Evolutionary conservation across 2,888 invertebrate species (phyloP).

Genomic region (Helleia helle): DNA sequence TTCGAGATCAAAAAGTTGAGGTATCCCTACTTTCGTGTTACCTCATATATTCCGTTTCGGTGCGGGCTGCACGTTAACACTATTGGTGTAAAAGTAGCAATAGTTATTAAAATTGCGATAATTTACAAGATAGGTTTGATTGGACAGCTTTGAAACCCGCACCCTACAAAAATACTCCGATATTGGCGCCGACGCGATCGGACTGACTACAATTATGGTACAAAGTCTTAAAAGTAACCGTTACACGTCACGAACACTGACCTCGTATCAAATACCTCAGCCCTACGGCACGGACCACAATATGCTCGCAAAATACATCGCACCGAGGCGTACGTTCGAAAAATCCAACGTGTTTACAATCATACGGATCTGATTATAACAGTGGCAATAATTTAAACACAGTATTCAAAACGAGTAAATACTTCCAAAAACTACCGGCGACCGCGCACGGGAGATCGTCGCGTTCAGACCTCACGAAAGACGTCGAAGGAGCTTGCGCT

Average conservation of each 20-base stretch:
- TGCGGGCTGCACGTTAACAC: conserved; percentile 17
- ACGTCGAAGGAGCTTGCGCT: conserved; percentile 11
- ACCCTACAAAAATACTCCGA: conserved; percentile 13
- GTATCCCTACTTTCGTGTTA: conserved; percentile 21
- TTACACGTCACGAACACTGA: conserved; percentile 33
- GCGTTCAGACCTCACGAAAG: background rate
- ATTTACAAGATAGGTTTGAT: background rate
- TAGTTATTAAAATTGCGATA: conserved; percentile 6
- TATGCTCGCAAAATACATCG: conserved; percentile 5
- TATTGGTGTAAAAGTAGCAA: conserved; percentile 7
- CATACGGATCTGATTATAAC: conserved; percentile 20
- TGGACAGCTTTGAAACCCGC: conserved; percentile 13
- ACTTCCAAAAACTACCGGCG: conserved; percentile 43
- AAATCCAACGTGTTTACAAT: conserved; percentile 12
- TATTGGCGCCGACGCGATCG: conserved; percentile 14
- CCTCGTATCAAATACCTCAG: conserved; percentile 22
- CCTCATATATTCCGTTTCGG: conserved; percentile 21
- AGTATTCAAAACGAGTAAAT: conserved; percentile 43
- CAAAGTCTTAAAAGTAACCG: conserved; percentile 26
- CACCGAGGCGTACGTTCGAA: conserved; percentile 8
- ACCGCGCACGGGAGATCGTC: conserved; percentile 18
- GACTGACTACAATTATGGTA: conserved; percentile 19
- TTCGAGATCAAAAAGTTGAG: conserved; percentile 56
- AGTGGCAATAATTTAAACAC: conserved; percentile 24
- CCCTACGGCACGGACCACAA: background rate